A percentile compares a stretch with the other conserved stretches of the same genome.
These are phyloP conservation scores for Oreochromis niloticus DNA, from an alignment of 2,113 vertebrate species.

Conservation along the genomic window DNA sequence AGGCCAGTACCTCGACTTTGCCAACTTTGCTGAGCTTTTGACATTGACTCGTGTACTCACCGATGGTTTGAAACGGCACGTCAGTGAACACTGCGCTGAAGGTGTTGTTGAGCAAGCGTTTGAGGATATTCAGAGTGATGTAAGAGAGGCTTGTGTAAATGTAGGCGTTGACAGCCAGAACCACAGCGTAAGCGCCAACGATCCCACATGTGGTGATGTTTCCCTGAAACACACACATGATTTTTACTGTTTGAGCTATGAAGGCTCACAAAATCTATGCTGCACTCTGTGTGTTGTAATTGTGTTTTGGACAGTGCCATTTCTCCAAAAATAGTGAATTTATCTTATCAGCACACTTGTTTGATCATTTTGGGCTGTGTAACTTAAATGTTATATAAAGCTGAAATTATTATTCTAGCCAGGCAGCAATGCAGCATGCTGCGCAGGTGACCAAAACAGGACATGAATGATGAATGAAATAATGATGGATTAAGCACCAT, in stretches of 20 bases:
- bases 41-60: conserved; percentile 66
- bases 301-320: background rate
- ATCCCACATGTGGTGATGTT: conserved; percentile 85
- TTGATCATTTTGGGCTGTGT: background rate
- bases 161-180: conserved; percentile 82
- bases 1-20: background rate
- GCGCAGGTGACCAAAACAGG: background rate
- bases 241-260: background rate
- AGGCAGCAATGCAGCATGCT: background rate
- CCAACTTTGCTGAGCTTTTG: background rate
- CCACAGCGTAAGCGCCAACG: conserved; percentile 78
- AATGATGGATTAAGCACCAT: background rate
- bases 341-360: background rate
- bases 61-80: conserved; percentile 83
- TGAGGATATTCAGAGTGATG: conserved; percentile 85
- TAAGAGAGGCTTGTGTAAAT: conserved; percentile 90
- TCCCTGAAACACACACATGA: conserved; percentile 67
- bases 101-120: conserved; percentile 78
- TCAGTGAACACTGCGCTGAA: conserved; percentile 79
- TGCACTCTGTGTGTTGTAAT: background rate
- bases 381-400: background rate
- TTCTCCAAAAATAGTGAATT: background rate
- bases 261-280: background rate
- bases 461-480: background rate
- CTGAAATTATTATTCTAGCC: background rate